Evolutionary conservation across 1,140 invertebrate species (phyloP), one percentile per base, ranked within the genome.

Genomic region (Drosophila subobscura): DNA sequence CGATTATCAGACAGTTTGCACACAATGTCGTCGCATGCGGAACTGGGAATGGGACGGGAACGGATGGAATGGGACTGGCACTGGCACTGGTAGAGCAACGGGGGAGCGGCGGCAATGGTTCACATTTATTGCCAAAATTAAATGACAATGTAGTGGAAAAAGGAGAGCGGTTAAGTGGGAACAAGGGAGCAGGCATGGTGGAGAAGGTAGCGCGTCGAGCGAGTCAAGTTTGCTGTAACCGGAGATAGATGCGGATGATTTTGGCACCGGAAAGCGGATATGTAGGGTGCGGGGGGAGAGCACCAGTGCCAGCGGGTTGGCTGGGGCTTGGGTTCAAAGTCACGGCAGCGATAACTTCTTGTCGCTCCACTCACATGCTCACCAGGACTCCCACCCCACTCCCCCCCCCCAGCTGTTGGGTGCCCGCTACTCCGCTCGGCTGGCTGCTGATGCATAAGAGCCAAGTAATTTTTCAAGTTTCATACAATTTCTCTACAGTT

Each of bases 81-180:
- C 3, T 10, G 29, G 8, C 0, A 10, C 33, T 10, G 29, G 29
- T 3, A 10, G 3, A 3, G 29, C 3, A 10, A 8, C 29, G 6
- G 27, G 29, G 50, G 25, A 33, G n/a, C n/a, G 50, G 50, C 22
- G 29, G 50, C 50, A 59, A 51, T 44, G 70, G 63, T 68, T 66
- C 84, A 73, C 83, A 88, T 88, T 88, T 88, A 88, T 88, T 89
- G 83, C 84, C 84, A 89, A 88, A 88, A 88, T 88, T 88, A 88
- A 88, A 88, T 88, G 83, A 88, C 83, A 88, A 88, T 88, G 84
- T 77, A 76, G 84, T 79, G 77, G 78, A 78, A 59, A 71, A 73
- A 47, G 81, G 58, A 10, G 54, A 54, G 65, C 12, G 33, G 57
- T 33, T 42, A 40, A 14, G 29, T 7, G 7, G 16, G 16, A 1